Evolutionary conservation across 2,888 invertebrate species (phyloP).

Genomic region (Pollenia angustigena): DNA sequence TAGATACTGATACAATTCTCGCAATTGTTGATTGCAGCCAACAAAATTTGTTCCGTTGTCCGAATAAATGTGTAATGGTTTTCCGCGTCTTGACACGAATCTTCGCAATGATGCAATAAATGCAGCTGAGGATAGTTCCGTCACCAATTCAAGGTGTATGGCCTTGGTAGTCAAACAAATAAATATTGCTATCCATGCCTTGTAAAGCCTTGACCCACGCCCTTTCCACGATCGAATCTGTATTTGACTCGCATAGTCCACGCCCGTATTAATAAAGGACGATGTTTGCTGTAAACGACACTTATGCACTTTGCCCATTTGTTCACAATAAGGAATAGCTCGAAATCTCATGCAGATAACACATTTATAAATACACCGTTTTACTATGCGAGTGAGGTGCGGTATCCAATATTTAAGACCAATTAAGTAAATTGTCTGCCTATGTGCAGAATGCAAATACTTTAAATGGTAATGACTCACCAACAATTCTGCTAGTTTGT

Average conservation of each 20-base stretch:
- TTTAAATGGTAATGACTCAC: constrained; percentile 62
- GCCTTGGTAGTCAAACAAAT: constrained; percentile 77
- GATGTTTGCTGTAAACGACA: constrained; percentile 62
- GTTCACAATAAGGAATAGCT: constrained; percentile 52
- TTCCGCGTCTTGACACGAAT: constrained; percentile 74
- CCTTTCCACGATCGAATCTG: constrained; percentile 70
- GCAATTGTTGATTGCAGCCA: constrained; percentile 61
- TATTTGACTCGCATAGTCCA: constrained; percentile 75
- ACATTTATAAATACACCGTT: constrained; percentile 32
- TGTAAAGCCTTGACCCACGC: constrained; percentile 73
- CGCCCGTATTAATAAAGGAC: constrained; percentile 74
- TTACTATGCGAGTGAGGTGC: constrained; percentile 31
- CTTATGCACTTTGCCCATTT: constrained; percentile 73
- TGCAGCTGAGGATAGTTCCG: constrained; percentile 75
- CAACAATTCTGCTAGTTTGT: constrained; percentile 47
- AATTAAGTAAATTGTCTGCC: no score
- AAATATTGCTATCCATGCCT: constrained; percentile 76
- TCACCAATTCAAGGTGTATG: constrained; percentile 75
- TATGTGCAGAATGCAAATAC: constrained; percentile 66
- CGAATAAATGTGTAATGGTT: constrained; percentile 56
- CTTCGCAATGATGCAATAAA: constrained; percentile 76
- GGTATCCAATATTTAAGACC: no score
- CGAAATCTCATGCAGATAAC: constrained; percentile 54
- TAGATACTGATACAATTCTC: constrained; percentile 50
- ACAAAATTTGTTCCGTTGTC: constrained; percentile 71